Base-by-base conservation (phyloP, 2,888 invertebrate genomes). In the Oligia fasciuncula region DNA sequence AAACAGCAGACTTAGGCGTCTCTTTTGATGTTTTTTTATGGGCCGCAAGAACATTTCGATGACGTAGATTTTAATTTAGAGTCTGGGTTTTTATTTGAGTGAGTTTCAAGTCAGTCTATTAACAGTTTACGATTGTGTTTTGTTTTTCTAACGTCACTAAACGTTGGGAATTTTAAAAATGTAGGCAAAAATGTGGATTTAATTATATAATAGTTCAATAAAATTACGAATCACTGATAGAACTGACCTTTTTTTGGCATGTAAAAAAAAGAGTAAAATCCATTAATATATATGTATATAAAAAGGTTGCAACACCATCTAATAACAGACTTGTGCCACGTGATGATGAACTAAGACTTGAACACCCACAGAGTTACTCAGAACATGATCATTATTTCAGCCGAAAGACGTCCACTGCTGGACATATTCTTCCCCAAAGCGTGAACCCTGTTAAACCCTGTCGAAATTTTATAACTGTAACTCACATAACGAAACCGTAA, bases 401-500 rank as follows among this genome's bases (percentile, higher is more conserved):
- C 14, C 4, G 43, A 71, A 60, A 60, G 23, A 70, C 13, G 43
- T 43, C 19, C 17, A 46, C 68, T 29, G 11, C 43, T 9, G 17
- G n/a, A 9, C 1, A 67, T 67, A 46, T 17, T 17, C 29, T 72
- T 29, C 4, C 43, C 29, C 1, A 46, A 57, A 62, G 29, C 19
- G 2, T n/a, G 29, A 29, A 29, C 29, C 29, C 29, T 29, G 29
- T 40, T 9, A n/a, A 66, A n/a, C 11, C 2, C 0, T 57, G 23
- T 73, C 11, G 6, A 46, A 70, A 63, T 43, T 4, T 79, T 19
- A 49, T 2, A 62, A 71, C 3, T 66, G 5, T 8, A 73, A 85
- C 85, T 85, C 57, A 85, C 85, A 73, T 17, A 80, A 57, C 13
- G 43, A 80, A 51, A 69, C 51, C 6, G 40, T 68, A 51, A 87